Evolutionary conservation across 2,888 invertebrate species (phyloP), one percentile per base, ranked within the genome.

Genomic region (Lypha dubia): DNA sequence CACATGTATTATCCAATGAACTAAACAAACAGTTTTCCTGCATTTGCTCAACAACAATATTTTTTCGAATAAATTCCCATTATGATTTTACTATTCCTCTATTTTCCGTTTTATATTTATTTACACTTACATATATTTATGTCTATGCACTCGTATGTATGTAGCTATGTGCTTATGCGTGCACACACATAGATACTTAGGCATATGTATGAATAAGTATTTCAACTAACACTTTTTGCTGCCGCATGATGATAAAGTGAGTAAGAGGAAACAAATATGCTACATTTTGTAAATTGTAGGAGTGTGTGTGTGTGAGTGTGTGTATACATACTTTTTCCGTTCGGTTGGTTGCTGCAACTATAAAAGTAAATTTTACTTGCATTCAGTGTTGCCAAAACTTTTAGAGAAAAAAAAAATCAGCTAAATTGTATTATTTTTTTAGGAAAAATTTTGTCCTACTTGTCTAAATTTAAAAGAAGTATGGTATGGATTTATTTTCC

Each of bases 61-160:
- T 49, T 82, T 65, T 82, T 67, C 67, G 56, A 70, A 63, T 56
- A 56, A 51, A 83, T 74, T 56, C 60, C 77, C 68, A 68, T 71
- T 81, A 68, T 38, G 32, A 67, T 28, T 58, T 73, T 77, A 53
- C 13, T 67, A 35, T 62, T 56, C 13, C 15, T 58, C 15, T 20
- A n/a, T 65, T 24, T 53, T 49, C 44, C 49, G 41, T 63, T 58
- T 44, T 56, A 56, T 2, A 70, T 17, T 56, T 58, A 65, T 44
- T 56, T 44, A 46, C 62, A 51, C 24, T 53, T 70, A 49, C 60
- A 77, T 5, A 56, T 15, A 28, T n/a, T n/a, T 28, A 56, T n/a
- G 35, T 32, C 0, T 5, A 32, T 17, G 17, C 9, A 49, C 8
- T 1, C n/a, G n/a, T 46, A 46, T n/a, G n/a, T n/a, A 46, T 46